These are phyloP conservation scores for Trididemnum nubilum DNA, from an alignment of 23 tunicate genomes.

Conservation along the genomic window DNA sequence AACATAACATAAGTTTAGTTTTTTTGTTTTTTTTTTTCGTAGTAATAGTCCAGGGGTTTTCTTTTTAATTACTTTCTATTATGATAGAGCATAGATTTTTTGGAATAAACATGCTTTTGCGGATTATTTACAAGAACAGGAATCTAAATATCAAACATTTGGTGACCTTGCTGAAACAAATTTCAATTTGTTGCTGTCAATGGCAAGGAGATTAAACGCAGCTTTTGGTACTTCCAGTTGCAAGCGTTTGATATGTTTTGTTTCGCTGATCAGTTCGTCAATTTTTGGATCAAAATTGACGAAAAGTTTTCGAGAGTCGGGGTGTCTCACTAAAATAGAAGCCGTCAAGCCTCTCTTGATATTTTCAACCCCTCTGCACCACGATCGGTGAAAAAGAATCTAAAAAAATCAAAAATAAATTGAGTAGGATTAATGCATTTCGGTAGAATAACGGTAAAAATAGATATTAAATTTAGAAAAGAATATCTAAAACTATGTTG, in stretches of 20 bases:
- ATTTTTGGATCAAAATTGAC: constrained; percentile 91
- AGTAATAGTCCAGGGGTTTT: no score
- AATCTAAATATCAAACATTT: no score
- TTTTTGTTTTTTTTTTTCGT: no score
- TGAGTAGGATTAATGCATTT: no score
- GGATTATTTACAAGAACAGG: no score
- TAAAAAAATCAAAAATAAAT: no score
- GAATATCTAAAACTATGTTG: background rate
- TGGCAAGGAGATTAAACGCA: constrained; percentile 58
- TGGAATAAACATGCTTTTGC: no score
- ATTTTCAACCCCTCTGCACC: constrained; percentile 74
- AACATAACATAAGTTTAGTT: no score
- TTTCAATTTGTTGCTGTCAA: constrained; percentile 55
- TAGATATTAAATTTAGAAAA: background rate
- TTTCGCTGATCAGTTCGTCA: constrained; percentile 70
- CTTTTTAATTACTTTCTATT: no score
- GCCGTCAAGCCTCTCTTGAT: constrained; percentile 59
- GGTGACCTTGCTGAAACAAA: constrained; percentile 50
- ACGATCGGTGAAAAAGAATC: constrained; percentile 78
- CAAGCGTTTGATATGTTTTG: constrained; percentile 62
- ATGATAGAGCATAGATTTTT: no score
- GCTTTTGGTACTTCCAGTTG: constrained; percentile 60
- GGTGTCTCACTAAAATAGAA: constrained; percentile 74
- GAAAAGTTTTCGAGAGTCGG: constrained; percentile 56
- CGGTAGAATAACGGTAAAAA: background rate